Conservation (phyloP, 2,113 vertebrate species). For the Phoxinus phoxinus region DNA sequence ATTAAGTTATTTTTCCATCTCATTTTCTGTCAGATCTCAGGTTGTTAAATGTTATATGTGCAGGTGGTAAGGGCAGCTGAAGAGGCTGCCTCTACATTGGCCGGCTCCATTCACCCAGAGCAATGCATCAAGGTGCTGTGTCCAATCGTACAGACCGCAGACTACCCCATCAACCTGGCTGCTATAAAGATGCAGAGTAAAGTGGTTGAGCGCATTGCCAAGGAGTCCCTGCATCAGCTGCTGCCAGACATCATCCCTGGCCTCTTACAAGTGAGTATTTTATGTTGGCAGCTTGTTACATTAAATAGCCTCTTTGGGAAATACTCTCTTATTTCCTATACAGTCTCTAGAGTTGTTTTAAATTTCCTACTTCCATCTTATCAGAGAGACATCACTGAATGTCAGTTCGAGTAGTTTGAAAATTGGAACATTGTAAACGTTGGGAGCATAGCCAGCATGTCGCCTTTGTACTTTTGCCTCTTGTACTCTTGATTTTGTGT, state of each 20-base stretch:
- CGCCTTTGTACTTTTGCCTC: conserved; percentile 68
- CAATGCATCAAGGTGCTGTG: conserved; percentile 99
- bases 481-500: conserved; percentile 23
- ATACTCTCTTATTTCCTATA: neutral
- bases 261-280: conserved; percentile 85
- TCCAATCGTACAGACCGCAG: conserved; percentile 97
- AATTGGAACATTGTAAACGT: conserved; percentile 45
- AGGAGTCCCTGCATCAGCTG: conserved; percentile 89
- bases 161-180: conserved; percentile 98
- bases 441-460: conserved; percentile 45
- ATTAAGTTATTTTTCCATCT: neutral
- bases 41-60: neutral
- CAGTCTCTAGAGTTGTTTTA: neutral
- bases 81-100: conserved; percentile 92
- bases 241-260: conserved; percentile 95
- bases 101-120: conserved; percentile 93
- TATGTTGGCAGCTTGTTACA: neutral
- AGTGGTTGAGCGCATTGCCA: conserved; percentile 93
- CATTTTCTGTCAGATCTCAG: neutral
- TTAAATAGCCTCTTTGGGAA: neutral
- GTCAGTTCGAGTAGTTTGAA: neutral
- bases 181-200: conserved; percentile 99
- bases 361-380: neutral
- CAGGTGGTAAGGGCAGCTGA: conserved; percentile 97
- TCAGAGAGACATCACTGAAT: neutral